Evolutionary conservation across 2,888 invertebrate genomes (phyloP), one percentile per base, ranked within the genome.

Genomic region (Dryobota labecula): DNA sequence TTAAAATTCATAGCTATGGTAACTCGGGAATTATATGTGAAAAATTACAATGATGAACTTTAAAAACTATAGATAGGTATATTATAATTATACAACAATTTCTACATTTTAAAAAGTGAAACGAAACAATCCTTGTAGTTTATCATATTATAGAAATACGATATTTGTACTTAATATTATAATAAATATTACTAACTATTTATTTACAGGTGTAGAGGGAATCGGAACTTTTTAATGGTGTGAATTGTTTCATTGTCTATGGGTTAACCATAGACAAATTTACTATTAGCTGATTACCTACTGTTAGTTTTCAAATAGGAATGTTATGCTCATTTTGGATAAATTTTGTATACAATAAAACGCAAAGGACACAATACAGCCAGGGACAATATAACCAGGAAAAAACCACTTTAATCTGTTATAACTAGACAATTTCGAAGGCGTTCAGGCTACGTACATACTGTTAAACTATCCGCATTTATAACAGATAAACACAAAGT

Each of bases 1-100:
- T 65, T 78, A 70, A 75, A 78, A 84, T 83, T 78, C 70, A 74
- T 72, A 76, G 30, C 49, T 76, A 85, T 78, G 84, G 85, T 85
- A 84, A 85, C 80, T 80, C 67, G 72, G 53, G 66, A 74, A 73
- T 68, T 70, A 68, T 56, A 47, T 77, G 53, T 67, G 70, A 62
- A 70, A 72, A 41, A 73, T 73, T 77, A 71, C 61, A 68, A 58
- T 67, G 76, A 70, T 73, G 30, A 76, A 71, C 54, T 68, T 75
- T 72, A 33, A 73, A 77, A 76, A 80, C 60, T 74, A 71, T 73
- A 62, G 20, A 49, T 70, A 67, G 62, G n/a, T 47, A 61, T 30
- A 51, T 53, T 74, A 78, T 43, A 56, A 74, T 53, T 67, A 76
- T 61, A 83, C 81, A 81, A 80, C 73, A 73, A 78, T 72, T 67